Percentiles rank a stretch among this genome's conserved stretches.
Evolutionary conservation across 2,113 vertebrate species (phyloP).

Genomic region (Nicator chloris): DNA sequence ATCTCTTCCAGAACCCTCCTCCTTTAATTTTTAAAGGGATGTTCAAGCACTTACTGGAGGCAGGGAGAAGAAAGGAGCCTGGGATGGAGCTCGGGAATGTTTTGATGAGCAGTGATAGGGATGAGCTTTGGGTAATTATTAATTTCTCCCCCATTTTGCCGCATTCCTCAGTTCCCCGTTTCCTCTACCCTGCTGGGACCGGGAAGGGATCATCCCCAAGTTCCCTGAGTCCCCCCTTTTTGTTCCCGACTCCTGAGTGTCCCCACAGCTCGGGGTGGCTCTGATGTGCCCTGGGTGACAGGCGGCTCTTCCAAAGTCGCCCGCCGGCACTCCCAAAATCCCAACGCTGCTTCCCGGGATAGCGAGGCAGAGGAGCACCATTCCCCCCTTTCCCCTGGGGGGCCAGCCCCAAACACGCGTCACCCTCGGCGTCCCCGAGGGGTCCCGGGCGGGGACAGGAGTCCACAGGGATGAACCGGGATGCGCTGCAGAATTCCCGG

Average conservation of each 20-base stretch:
- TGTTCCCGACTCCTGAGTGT: neutral
- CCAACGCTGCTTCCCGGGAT: fast-evolving
- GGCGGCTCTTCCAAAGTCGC: fast-evolving
- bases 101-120: constrained; percentile 42
- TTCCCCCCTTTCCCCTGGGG: neutral
- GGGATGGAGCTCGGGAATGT: constrained; percentile 21
- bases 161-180: neutral
- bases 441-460: fast-evolving
- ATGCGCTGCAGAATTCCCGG: neutral
- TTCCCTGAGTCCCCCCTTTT: fast-evolving
- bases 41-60: constrained; percentile 54
- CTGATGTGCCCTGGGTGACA: neutral
- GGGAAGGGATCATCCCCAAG: neutral
- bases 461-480: neutral
- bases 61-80: constrained; percentile 35
- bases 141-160: neutral
- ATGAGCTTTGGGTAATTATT: neutral
- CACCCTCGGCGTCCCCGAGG: no score
- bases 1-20: constrained; percentile 70
- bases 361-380: fast-evolving
- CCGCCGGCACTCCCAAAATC: neutral
- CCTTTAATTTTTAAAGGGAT: constrained; percentile 72
- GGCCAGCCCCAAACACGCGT: no score
- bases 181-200: neutral
- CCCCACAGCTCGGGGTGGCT: no score